These are phyloP conservation scores for Pseudorasbora parva DNA, from an alignment of 2,113 vertebrate species.

Conservation along the genomic window DNA sequence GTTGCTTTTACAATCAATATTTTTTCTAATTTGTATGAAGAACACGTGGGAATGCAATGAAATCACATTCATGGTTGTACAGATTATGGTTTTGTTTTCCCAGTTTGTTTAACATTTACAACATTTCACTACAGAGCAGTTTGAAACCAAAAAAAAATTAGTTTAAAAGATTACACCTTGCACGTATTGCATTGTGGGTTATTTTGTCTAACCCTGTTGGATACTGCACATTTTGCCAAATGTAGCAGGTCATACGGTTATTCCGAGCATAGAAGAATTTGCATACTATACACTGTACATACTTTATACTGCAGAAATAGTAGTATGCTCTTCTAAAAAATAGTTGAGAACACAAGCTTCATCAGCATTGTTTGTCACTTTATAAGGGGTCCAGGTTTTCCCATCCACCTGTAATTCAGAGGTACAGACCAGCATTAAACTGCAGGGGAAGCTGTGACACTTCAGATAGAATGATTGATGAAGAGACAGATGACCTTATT, in stretches of 20 bases:
- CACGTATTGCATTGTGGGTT: too few species aligned
- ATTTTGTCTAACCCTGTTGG: not conserved
- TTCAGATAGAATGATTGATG: slow-evolving; percentile 27
- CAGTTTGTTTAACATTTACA: not conserved
- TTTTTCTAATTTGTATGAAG: not conserved
- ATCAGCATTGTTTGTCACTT: not conserved
- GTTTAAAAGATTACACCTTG: not conserved
- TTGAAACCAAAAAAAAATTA: not conserved
- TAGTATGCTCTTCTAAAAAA: not conserved
- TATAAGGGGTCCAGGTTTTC: not conserved
- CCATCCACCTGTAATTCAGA: not conserved
- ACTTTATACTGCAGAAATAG: not conserved
- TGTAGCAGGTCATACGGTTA: not conserved
- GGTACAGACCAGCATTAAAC: not conserved
- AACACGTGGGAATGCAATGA: not conserved
- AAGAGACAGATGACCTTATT: slow-evolving; percentile 1
- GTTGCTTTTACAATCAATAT: not conserved
- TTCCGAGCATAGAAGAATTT: not conserved
- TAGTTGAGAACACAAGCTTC: not conserved
- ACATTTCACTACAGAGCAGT: too few species aligned
- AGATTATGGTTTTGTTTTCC: not conserved
- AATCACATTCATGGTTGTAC: not conserved
- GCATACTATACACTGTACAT: not conserved
- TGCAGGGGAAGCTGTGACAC: slow-evolving; percentile 1
- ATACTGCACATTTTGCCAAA: not conserved